Conservation (phyloP, 2,797 vertebrate species). For the Rallus crepitans region DNA sequence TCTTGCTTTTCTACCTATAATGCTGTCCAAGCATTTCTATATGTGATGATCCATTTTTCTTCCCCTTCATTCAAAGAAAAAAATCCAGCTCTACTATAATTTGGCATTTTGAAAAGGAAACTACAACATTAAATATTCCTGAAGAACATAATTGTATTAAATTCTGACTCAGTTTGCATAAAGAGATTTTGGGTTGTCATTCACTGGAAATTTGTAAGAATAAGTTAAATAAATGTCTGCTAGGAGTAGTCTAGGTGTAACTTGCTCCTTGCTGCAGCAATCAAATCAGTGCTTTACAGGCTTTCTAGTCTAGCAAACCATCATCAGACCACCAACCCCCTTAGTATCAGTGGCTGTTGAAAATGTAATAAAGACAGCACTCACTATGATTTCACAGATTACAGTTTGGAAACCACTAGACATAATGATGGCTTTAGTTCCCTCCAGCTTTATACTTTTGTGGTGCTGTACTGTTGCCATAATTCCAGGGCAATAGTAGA, state of each 20-base stretch:
- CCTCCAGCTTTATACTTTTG: neutral
- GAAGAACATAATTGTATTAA: neutral
- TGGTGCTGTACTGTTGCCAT: neutral
- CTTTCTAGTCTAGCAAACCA: neutral
- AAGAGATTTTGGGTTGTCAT: neutral
- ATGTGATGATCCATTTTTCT: neutral
- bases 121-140: neutral
- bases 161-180: neutral
- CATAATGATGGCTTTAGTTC: neutral
- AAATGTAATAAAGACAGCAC: accelerated
- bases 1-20: neutral
- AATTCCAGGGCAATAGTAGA: neutral
- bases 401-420: neutral
- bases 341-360: neutral
- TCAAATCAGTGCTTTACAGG: neutral
- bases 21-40: neutral
- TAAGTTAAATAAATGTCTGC: neutral
- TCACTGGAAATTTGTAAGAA: neutral
- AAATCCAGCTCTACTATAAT: neutral
- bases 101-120: neutral
- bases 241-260: neutral
- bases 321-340: neutral
- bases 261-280: neutral
- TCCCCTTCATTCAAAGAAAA: neutral
- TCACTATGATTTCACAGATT: neutral